Evolutionary conservation across 1,140 invertebrate genomes (phyloP), one percentile per base, ranked within the genome.

Genomic region (Drosophila parabipectinata): DNA sequence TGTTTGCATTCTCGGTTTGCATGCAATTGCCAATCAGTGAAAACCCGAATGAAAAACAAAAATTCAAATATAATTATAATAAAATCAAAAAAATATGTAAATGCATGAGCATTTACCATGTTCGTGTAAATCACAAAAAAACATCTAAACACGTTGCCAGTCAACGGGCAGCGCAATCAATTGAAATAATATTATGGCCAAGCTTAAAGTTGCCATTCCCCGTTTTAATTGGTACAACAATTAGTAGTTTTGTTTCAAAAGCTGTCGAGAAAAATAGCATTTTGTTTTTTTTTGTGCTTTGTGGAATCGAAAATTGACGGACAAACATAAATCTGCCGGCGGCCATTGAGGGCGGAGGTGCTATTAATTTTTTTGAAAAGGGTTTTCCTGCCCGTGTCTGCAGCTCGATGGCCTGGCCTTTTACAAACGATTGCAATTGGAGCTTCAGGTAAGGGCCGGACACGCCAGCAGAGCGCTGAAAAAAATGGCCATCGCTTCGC

Each of bases 311-410:
- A 76, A 60, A 68, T 67, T 76, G 51, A 50, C 62, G 72, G 47
- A 30, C 56, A 55, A 63, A 52, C 71, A 88, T 82, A 87, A 87
- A 87, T 87, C 71, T 82, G 26, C 26, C 39, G 10, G 26, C 51
- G 60, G 74, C 57, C 60, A 59, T 60, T 53, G 28, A 50, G 21
- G 26, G 18, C 34, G 51, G 63, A 14, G 21, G 4, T 28, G 52
- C 75, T 72, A 82, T 79, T 88, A 62, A 88, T 69, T 88, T 62
- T 84, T 78, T 88, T 87, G 82, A 88, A 87, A 88, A 88, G 83
- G 82, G 78, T 87, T 85, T 45, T 62, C 60, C 50, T 18, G 47
- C 48, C 47, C 53, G 2, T 56, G 53, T 68, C 21, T 61, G 28
- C 41, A 21, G 64, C 48, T 60, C 50, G 9, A 45, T 48, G 54